Evolutionary conservation across 2,797 vertebrate species (phyloP).

Genomic region (Neoniphon sammara): DNA sequence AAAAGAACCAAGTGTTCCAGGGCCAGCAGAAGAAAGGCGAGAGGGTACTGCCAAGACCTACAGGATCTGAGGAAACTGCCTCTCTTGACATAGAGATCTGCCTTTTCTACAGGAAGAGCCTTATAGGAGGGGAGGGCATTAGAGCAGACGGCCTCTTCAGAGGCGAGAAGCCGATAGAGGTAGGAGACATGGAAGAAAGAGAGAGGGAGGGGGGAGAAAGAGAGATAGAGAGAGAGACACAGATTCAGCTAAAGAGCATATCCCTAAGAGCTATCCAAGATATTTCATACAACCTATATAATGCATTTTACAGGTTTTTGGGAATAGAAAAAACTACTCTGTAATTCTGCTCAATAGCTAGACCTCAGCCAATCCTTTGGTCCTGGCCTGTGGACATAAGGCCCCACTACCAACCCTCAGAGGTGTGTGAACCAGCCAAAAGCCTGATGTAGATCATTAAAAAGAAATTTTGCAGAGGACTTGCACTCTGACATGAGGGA

Average conservation of each 20-base stretch:
- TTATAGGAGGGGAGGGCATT: constrained; percentile 36
- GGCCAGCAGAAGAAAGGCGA: constrained; percentile 44
- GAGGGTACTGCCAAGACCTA: constrained; percentile 38
- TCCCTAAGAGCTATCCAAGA: constrained; percentile 50
- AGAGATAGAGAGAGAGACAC: constrained; percentile 26
- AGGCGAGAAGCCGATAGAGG: constrained; percentile 40
- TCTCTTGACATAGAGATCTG: constrained; percentile 55
- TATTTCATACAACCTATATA: constrained; percentile 50
- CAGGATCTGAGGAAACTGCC: constrained; percentile 41
- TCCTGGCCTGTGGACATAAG: constrained; percentile 44
- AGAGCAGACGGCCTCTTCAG: constrained; percentile 41
- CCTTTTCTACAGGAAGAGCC: constrained; percentile 45
- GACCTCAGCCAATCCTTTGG: constrained; percentile 47
- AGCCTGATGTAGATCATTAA: constrained; percentile 73
- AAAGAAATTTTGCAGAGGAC: constrained; percentile 67
- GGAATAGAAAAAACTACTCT: constrained; percentile 45
- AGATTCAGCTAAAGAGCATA: constrained; percentile 43
- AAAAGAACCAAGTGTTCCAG: constrained; percentile 56
- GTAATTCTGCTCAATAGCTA: constrained; percentile 55
- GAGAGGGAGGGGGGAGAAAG: constrained; percentile 34
- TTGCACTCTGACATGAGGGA: constrained; percentile 50
- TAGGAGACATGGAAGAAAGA: constrained; percentile 7
- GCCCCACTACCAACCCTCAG: constrained; percentile 24
- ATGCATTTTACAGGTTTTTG: constrained; percentile 55
- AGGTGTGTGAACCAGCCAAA: constrained; percentile 54